Percentiles rank a stretch among this genome's conserved stretches.
These are phyloP conservation scores for Myodes glareolus DNA, from an alignment of 2,113 vertebrate genomes.

Conservation along the genomic window DNA sequence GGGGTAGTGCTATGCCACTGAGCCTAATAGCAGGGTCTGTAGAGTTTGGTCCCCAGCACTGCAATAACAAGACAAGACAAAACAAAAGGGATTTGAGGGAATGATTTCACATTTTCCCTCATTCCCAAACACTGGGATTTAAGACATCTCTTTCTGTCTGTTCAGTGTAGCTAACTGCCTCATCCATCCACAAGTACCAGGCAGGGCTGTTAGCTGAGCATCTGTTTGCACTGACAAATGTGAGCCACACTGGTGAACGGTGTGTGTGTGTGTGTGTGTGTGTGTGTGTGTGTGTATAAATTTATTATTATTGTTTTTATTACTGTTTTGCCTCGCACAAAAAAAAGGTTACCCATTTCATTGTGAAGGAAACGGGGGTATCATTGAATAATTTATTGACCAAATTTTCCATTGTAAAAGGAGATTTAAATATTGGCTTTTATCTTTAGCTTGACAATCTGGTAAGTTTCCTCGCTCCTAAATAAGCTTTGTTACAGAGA, in stretches of 20 bases:
- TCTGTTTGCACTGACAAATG: neutral
- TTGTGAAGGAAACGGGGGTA: neutral
- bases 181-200: neutral
- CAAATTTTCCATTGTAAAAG: slow-evolving; percentile 39
- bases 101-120: neutral
- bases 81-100: neutral
- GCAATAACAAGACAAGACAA: neutral
- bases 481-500: slow-evolving; percentile 30
- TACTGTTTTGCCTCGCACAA: neutral
- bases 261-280: neutral
- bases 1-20: too few relatives aligned
- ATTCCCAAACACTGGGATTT: neutral
- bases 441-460: slow-evolving; percentile 5
- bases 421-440: slow-evolving; percentile 43
- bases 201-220: neutral
- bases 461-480: neutral
- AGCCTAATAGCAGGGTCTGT: too few relatives aligned
- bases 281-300: neutral
- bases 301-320: neutral
- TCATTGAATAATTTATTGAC: slow-evolving; percentile 14
- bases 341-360: neutral
- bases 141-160: neutral
- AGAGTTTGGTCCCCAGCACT: too few relatives aligned
- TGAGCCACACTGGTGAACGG: neutral
- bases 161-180: neutral